Base-by-base conservation (phyloP, 2,888 invertebrate genomes). In the Drosophila rubida region DNA sequence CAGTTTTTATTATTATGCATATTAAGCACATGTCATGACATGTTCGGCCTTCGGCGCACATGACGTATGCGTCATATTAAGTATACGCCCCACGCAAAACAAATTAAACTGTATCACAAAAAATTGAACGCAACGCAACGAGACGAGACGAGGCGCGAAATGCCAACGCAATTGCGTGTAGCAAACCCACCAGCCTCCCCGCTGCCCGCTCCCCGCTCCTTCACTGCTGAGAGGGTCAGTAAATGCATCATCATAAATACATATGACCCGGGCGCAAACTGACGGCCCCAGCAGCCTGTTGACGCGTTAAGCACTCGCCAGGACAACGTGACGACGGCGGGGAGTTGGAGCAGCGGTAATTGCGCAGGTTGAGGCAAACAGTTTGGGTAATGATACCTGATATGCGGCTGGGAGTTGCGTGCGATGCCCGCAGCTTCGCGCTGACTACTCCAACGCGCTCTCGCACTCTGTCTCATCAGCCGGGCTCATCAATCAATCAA, bases 1-100 rank as follows among this genome's bases (percentile, higher is more conserved):
- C 75, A 82, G 72, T 72, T 79, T 85, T 85, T 80, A 78, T 80
- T 85, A 76, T 86, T 80, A 80, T 80, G 80, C 86, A 86, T 83
- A 86, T 80, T 71, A 80, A 83, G 84, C 84, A 75, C 78, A 77
- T 80, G 84, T 75, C 78, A 81, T 83, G 80, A 35, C 9, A 25
- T 60, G 49, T 32, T 53, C 32, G 32, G 32, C 32, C 37, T 25
- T 27, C 51, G 64, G 59, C 49, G 16, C 70, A 77, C 66, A 84
- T 84, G 81, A 78, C 81, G 85, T 80, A 80, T 84, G 72, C 81
- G 67, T 72, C 67, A 78, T 81, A 84, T 81, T 72, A 78, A 78
- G 85, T 71, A 72, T 72, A 78, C 69, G 75, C 62, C 30, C 71
- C 48, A 49, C 54, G 58, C 58, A 55, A 71, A 72, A 65, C 69